Conservation (phyloP, 2,888 invertebrate genomes). For the Cosmopolites sordidus region DNA sequence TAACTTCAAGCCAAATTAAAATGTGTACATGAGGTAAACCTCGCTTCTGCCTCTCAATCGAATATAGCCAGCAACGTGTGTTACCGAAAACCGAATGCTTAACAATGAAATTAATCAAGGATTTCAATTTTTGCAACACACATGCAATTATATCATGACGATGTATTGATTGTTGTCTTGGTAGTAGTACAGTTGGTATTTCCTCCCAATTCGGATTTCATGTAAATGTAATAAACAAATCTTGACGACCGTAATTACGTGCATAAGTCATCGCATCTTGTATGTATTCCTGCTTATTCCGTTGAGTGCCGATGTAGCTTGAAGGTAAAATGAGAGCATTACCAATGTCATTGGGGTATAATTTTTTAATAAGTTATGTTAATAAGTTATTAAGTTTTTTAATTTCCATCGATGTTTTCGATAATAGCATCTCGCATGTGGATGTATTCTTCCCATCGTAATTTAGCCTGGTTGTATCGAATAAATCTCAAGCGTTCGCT, state of each 20-base stretch:
- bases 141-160: conserved; percentile 5
- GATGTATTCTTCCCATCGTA: too few relatives aligned
- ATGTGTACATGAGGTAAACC: too few relatives aligned
- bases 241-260: conserved; percentile 19
- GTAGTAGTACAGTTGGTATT: conserved; percentile 5
- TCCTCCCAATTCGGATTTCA: conserved; percentile 29
- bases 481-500: too few relatives aligned
- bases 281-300: conserved; percentile 37
- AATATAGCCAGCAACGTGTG: too few relatives aligned
- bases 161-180: conserved; percentile 4
- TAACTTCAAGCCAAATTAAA: too few relatives aligned
- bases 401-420: too few relatives aligned
- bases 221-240: conserved; percentile 39
- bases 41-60: too few relatives aligned
- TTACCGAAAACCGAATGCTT: too few relatives aligned
- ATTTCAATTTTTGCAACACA: conserved; percentile 11
- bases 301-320: conserved; percentile 35
- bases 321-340: conserved; percentile 34
- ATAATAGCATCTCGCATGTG: too few relatives aligned
- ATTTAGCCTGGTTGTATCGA: too few relatives aligned
- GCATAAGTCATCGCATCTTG: conserved; percentile 41
- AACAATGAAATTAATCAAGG: conserved; percentile 9
- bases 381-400: too few relatives aligned
- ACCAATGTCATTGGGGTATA: conserved; percentile 23
- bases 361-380: too few relatives aligned